Percentiles rank a stretch among this genome's conserved stretches.
Evolutionary conservation across 2,888 invertebrate genomes (phyloP).

Genomic region (Mesorhabditis belari): DNA sequence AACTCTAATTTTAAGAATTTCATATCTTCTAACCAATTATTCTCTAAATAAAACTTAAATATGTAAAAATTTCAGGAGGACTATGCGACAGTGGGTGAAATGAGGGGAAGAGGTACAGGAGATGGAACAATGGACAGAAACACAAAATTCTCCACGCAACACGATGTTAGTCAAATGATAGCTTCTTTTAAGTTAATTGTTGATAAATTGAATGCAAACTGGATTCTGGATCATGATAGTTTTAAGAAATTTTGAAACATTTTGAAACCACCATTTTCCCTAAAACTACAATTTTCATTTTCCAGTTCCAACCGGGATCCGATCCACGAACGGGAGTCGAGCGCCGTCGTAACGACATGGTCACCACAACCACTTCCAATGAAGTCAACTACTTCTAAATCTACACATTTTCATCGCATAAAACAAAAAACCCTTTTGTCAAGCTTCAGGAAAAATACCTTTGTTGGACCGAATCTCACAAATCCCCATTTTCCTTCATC

Average conservation of each 20-base stretch:
- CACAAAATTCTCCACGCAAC: not conserved
- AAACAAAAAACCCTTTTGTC: not conserved
- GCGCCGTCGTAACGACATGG: constrained; percentile 26
- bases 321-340: constrained; percentile 35
- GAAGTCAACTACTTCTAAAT: constrained; percentile 38
- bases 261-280: not conserved
- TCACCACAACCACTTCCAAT: constrained; percentile 33
- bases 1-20: no score
- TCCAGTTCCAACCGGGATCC: constrained; percentile 34
- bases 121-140: not conserved
- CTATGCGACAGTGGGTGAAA: not conserved
- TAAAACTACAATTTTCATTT: constrained; percentile 1
- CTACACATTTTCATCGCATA: not conserved
- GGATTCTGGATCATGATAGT: no score
- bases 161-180: not conserved
- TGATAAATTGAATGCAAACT: no score
- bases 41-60: no score
- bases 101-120: not conserved
- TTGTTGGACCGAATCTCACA: not conserved
- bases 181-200: no score
- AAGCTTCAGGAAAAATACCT: not conserved
- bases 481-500: not conserved
- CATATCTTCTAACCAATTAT: no score
- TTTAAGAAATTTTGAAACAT: not conserved
- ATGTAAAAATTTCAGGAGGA: no score